These are phyloP conservation scores for Lanistes nyassanus DNA, from an alignment of 1,140 invertebrate species.

Conservation along the genomic window DNA sequence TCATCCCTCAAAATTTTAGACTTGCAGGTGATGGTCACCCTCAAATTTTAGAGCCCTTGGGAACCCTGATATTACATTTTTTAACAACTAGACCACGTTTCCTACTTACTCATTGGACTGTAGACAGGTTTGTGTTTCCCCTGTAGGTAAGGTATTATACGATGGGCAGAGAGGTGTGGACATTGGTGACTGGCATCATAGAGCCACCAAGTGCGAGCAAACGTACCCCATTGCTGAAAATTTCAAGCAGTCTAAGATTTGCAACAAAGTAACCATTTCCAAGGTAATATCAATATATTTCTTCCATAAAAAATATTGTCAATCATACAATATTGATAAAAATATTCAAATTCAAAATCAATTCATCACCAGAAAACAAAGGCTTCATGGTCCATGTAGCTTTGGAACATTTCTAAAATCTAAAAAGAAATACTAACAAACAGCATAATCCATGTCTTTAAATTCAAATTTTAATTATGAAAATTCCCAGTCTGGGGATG, in stretches of 20 bases:
- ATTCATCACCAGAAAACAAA: too few species aligned
- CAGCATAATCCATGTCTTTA: too few species aligned
- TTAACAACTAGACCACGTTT: neutral
- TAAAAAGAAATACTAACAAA: too few species aligned
- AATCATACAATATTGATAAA: too few species aligned
- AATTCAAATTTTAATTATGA: too few species aligned
- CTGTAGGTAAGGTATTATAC: slow-evolving; percentile 82
- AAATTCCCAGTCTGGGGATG: too few species aligned
- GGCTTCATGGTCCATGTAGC: too few species aligned
- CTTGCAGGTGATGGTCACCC: neutral
- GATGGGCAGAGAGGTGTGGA: slow-evolving; percentile 82
- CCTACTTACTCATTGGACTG: slow-evolving; percentile 81
- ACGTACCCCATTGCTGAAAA: slow-evolving; percentile 93
- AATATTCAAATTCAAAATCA: too few species aligned
- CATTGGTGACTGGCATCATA: slow-evolving; percentile 97
- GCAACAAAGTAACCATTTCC: too few species aligned
- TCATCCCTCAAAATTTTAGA: neutral
- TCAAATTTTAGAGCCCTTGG: neutral
- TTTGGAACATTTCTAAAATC: too few species aligned
- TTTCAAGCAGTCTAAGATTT: slow-evolving; percentile 14
- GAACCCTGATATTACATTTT: neutral
- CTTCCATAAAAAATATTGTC: too few species aligned
- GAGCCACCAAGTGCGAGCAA: slow-evolving; percentile 91
- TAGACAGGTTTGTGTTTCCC: slow-evolving; percentile 94
- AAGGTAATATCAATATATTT: too few species aligned